Evolutionary conservation across 2,888 invertebrate species (phyloP).

Genomic region (Miltochrista miniata): DNA sequence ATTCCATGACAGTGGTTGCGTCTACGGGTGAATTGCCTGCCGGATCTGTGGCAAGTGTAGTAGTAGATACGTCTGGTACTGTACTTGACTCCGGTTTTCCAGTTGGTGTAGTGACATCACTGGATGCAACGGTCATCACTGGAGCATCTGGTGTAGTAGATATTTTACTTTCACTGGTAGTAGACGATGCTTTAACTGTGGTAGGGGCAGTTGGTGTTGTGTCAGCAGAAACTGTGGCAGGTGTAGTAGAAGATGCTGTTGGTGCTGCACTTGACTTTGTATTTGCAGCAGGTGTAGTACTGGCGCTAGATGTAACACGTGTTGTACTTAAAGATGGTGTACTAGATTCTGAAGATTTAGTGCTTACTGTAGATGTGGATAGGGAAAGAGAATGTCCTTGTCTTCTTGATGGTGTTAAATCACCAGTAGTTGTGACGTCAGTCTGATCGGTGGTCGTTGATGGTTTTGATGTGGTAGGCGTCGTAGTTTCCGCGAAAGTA

Average conservation of each 20-base stretch:
- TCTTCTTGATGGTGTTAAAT: slow-evolving; percentile 33
- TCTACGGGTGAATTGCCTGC: neutral
- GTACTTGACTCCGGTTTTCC: neutral
- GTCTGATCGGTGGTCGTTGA: too few relatives aligned
- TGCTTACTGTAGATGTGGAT: too few relatives aligned
- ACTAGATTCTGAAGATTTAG: slow-evolving; percentile 37
- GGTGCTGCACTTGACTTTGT: too few relatives aligned
- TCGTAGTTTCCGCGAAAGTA: neutral
- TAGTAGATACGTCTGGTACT: neutral
- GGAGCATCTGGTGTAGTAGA: too few relatives aligned
- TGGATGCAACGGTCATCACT: neutral
- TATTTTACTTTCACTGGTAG: too few relatives aligned
- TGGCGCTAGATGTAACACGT: too few relatives aligned
- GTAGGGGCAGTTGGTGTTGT: too few relatives aligned
- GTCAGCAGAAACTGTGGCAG: too few relatives aligned
- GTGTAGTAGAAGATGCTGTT: neutral
- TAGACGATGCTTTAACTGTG: neutral
- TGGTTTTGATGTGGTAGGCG: neutral
- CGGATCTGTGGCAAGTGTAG: neutral
- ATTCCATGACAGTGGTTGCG: neutral
- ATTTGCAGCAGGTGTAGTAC: neutral
- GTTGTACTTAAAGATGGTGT: slow-evolving; percentile 28
- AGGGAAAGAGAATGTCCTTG: slow-evolving; percentile 64
- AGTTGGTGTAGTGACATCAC: neutral
- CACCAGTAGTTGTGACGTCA: too few relatives aligned